Evolutionary conservation across 2,113 vertebrate genomes (phyloP).

Genomic region (Mus pahari): DNA sequence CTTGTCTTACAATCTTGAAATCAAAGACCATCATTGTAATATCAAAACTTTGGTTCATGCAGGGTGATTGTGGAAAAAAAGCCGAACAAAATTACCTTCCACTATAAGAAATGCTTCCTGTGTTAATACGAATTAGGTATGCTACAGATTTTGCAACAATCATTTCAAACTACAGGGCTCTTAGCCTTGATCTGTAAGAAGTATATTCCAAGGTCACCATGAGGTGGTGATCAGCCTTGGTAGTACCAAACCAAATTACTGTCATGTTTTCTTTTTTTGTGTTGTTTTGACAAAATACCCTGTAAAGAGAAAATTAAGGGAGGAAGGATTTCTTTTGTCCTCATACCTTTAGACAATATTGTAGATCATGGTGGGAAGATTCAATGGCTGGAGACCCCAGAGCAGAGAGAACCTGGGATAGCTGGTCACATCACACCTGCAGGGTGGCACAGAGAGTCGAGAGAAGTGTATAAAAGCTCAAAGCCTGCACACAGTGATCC

Average conservation of each 20-base stretch:
- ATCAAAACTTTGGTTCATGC: neutral
- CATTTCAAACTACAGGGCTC: neutral
- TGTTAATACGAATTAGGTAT: neutral
- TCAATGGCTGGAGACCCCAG: neutral
- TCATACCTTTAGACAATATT: neutral
- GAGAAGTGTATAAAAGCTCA: too few relatives aligned
- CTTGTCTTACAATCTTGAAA: neutral
- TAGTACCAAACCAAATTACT: neutral
- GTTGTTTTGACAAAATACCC: neutral
- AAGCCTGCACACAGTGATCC: fast-evolving
- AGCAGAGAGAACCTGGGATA: neutral
- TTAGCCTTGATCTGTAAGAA: neutral
- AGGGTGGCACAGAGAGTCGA: neutral
- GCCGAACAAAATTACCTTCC: neutral
- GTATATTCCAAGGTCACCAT: fast-evolving
- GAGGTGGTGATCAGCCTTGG: neutral
- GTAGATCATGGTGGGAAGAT: too few relatives aligned
- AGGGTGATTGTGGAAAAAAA: neutral
- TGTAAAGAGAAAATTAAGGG: neutral
- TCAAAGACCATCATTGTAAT: neutral
- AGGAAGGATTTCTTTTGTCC: neutral
- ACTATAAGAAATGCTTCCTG: neutral
- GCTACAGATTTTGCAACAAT: neutral
- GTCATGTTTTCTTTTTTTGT: neutral
- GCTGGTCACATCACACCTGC: neutral